Evolutionary conservation across 2,797 vertebrate species (phyloP).

Genomic region (Peromyscus attwateri): DNA sequence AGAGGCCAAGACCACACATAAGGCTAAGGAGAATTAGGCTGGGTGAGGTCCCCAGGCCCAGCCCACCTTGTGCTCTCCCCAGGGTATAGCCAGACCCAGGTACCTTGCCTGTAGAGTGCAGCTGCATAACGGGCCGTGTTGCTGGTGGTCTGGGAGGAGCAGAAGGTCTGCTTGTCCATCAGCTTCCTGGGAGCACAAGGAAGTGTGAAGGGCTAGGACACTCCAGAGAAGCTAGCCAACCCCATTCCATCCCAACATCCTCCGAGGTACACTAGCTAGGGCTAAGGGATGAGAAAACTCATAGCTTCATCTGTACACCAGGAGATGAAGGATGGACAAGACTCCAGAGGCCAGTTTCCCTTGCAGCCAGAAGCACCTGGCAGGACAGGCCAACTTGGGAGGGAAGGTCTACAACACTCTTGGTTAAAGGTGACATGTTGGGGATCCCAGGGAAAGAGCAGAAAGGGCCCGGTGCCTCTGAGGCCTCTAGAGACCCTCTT

Average conservation of each 20-base stretch:
- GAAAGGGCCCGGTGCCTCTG: neutral
- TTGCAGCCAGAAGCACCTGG: neutral
- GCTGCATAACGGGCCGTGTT: constrained; percentile 96
- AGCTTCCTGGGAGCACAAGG: constrained; percentile 91
- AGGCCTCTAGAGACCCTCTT: neutral
- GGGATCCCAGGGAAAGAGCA: neutral
- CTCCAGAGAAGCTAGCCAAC: neutral
- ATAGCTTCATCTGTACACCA: neutral
- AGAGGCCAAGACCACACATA: neutral
- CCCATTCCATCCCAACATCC: neutral
- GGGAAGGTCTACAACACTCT: neutral
- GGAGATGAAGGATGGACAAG: neutral
- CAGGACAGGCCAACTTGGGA: neutral
- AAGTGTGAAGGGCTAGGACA: neutral
- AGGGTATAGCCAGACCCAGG: neutral
- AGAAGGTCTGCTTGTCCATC: constrained; percentile 98
- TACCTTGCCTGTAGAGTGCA: constrained; percentile 97
- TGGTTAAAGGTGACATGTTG: fast-evolving
- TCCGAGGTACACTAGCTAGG: neutral
- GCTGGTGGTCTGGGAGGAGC: constrained; percentile 96
- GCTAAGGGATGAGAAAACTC: neutral
- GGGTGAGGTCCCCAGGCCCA: no score
- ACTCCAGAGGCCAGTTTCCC: neutral
- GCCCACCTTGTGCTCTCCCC: neutral
- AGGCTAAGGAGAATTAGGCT: neutral